Base-by-base conservation (phyloP, 2,113 vertebrate genomes). In the Lichenostomus cassidix region DNA sequence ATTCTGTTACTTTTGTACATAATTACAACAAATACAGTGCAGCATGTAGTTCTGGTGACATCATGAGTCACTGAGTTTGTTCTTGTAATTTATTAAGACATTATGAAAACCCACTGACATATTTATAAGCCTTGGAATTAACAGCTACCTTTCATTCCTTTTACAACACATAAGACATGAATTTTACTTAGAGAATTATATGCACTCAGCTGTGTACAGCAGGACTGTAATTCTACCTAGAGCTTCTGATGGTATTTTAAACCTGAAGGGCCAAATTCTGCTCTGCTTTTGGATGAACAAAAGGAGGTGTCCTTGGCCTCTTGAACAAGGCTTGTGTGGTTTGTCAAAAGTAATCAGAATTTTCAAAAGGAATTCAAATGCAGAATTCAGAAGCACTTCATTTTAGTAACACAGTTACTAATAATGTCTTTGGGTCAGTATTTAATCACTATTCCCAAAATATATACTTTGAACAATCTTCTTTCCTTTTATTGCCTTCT, bases 51-150 rank as follows among this genome's bases (percentile, higher is more conserved):
- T 63, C 60, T 73, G 88, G 91, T 97, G 95, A 91, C 95, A 90
- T 95, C 96, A 96, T 92, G 92, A 98, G 94, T 90, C 80, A 85
- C n/a, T 91, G 75, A 83, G 86, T 94, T 97, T 95, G 93, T 89
- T 95, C 87, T 79, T 87, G 85, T 94, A 97, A 97, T 94, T 98
- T 98, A 97, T 97, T 97, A 97, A 98, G 95, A 97, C 89, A 93
- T 96, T 92, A 79, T 94, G 95, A 97, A 97, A 97, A 97, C 84
- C 39, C 85, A 97, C 90, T 97, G 98, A 97, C 96, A 95, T 94
- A 97, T 97, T 98, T 98, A 97, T 95, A 97, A 94, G 95, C 74
- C 80, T 97, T 97, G 91, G 95, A 97, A 97, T 98, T 98, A 98
- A 97, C 93, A 95, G 92, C 90, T 94, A 96, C 96, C 95, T 97